A percentile compares a stretch with the other conserved stretches of the same genome.
Conservation (phyloP, 2,113 vertebrate genomes). For the Prunella himalayana region DNA sequence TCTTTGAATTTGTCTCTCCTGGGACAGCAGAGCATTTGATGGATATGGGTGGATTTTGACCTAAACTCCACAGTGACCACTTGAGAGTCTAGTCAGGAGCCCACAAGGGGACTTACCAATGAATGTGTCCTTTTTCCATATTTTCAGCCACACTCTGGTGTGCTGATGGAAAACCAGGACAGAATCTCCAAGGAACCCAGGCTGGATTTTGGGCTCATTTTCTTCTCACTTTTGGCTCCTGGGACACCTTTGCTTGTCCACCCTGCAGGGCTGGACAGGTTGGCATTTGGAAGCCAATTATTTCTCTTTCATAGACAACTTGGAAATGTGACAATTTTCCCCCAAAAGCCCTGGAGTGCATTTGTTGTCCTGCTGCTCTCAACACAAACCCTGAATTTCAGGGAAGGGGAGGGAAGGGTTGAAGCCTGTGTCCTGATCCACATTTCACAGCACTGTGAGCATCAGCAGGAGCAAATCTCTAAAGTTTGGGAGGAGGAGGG, state of each 20-base stretch:
- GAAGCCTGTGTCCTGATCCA: background rate
- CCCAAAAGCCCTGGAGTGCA: rapidly evolving
- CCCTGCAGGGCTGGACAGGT: background rate
- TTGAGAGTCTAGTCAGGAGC: background rate
- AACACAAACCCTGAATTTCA: background rate
- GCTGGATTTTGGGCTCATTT: background rate
- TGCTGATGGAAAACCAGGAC: background rate
- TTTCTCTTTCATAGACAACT: background rate
- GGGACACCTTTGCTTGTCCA: background rate
- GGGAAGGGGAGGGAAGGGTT: background rate
- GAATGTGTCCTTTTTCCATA: background rate
- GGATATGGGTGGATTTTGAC: background rate
- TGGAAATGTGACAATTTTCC: background rate
- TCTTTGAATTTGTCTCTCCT: background rate
- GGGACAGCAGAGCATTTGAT: background rate
- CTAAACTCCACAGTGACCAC: background rate
- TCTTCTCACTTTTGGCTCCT: background rate
- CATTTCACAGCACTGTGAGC: background rate
- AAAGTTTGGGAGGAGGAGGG: background rate
- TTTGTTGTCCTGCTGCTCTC: background rate
- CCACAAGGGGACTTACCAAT: background rate
- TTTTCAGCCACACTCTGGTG: background rate
- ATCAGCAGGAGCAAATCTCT: background rate
- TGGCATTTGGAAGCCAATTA: background rate
- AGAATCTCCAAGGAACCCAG: background rate